Percentiles rank a stretch among this genome's conserved stretches.
These are phyloP conservation scores for Catocala fraxini DNA, from an alignment of 2,888 invertebrate species.

Conservation along the genomic window DNA sequence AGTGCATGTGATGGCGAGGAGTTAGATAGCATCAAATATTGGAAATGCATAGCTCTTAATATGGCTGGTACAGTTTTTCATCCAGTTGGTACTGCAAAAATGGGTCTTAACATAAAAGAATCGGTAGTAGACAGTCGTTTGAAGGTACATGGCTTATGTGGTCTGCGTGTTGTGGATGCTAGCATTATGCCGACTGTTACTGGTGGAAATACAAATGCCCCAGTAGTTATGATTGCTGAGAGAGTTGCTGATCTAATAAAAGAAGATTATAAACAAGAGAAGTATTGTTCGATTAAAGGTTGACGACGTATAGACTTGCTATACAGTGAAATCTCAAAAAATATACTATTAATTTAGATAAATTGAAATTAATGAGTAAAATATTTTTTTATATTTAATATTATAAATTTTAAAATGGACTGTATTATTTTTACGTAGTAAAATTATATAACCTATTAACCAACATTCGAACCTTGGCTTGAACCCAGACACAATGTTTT, in stretches of 20 bases:
- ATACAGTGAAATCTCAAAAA: no score
- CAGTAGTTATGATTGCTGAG: conserved; percentile 93
- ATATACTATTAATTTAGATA: no score
- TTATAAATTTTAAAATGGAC: no score
- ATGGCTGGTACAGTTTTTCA: conserved; percentile 30
- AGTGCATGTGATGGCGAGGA: conserved; percentile 23
- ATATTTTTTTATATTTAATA: no score
- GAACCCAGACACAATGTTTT: no score
- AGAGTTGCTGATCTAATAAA: conserved; percentile 51
- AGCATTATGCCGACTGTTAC: conserved; percentile 92
- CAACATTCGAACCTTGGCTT: no score
- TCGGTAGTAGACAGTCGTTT: conserved; percentile 36
- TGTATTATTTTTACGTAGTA: no score
- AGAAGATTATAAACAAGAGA: conserved; percentile 29
- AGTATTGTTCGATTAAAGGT: no score
- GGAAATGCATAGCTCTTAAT: conserved; percentile 30
- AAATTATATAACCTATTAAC: no score
- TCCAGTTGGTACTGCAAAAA: conserved; percentile 34
- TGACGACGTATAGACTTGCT: no score
- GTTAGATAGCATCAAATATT: conserved; percentile 27
- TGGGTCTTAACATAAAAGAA: conserved; percentile 23
- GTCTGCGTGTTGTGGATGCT: conserved; percentile 89
- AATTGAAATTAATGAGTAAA: no score
- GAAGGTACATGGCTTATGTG: conserved; percentile 27
- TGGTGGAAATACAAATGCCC: conserved; percentile 92